Conservation (phyloP, 2,888 invertebrate genomes). For the Creontiades dilutus region DNA sequence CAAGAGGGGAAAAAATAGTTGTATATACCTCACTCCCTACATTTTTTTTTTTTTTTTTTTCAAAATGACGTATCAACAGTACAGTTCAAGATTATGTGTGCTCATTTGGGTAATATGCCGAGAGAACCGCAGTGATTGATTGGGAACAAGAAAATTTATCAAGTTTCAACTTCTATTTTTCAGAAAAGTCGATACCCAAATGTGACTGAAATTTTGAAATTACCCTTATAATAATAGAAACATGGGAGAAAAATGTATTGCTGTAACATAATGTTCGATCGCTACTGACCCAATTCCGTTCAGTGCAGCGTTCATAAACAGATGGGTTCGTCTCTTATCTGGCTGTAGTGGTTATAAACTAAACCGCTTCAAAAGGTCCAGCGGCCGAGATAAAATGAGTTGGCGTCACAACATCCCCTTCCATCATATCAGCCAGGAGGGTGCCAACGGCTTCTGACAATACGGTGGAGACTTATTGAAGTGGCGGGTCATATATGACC, state of each 20-base stretch:
- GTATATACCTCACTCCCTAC: too few relatives aligned
- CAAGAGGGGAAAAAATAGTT: too few relatives aligned
- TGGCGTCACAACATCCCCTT: neutral
- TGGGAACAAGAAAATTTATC: too few relatives aligned
- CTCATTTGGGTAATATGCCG: too few relatives aligned
- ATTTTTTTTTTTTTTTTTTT: too few relatives aligned
- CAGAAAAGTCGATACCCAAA: neutral
- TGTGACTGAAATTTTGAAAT: too few relatives aligned
- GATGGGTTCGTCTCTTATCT: neutral
- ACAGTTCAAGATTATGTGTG: too few relatives aligned
- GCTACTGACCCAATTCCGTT: neutral
- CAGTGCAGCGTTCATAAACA: neutral
- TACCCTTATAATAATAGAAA: too few relatives aligned
- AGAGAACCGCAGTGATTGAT: too few relatives aligned
- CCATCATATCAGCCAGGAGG: neutral
- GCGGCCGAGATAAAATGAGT: neutral
- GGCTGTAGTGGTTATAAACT: neutral
- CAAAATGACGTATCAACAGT: too few relatives aligned
- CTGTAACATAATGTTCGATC: neutral
- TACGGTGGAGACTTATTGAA: neutral
- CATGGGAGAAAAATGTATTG: neutral
- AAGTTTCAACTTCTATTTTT: too few relatives aligned
- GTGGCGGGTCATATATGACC: neutral
- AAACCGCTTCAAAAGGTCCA: neutral
- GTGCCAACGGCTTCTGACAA: neutral